These are phyloP conservation scores for Malthinus flaveolus DNA, from an alignment of 2,888 invertebrate species.

Conservation along the genomic window DNA sequence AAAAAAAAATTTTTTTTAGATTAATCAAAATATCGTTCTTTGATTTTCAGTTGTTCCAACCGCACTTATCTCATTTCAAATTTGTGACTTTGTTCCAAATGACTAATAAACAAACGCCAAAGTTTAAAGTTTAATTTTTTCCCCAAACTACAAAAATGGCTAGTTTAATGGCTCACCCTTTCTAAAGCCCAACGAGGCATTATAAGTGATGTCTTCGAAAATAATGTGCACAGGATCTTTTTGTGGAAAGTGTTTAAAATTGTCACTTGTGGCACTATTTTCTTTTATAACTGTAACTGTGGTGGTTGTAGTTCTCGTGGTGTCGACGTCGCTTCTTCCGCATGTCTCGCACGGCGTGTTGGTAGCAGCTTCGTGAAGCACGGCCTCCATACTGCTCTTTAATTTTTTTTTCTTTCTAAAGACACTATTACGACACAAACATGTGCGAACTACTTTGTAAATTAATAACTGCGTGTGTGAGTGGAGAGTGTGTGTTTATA, in stretches of 20 bases:
- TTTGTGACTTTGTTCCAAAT: too few species aligned
- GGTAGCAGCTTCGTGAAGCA: slow-evolving; percentile 39
- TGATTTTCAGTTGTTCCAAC: not conserved
- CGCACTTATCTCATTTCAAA: too few species aligned
- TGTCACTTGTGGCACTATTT: slow-evolving; percentile 15
- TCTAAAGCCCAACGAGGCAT: slow-evolving; percentile 71
- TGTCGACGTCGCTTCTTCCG: slow-evolving; percentile 13
- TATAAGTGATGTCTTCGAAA: slow-evolving; percentile 74
- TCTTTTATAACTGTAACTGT: slow-evolving; percentile 10
- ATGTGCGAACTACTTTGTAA: slow-evolving; percentile 11
- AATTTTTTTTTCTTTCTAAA: slow-evolving; percentile 11
- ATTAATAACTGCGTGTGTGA: slow-evolving; percentile 27
- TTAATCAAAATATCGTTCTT: not conserved
- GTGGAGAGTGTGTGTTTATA: not conserved
- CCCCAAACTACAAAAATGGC: too few species aligned
- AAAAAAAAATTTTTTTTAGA: slow-evolving; percentile 35
- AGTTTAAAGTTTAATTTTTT: too few species aligned
- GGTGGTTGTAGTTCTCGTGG: not conserved
- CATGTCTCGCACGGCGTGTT: slow-evolving; percentile 11
- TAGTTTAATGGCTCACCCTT: slow-evolving; percentile 62
- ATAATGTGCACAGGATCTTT: slow-evolving; percentile 63
- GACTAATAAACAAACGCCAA: too few species aligned
- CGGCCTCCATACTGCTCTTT: slow-evolving; percentile 37
- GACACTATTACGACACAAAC: slow-evolving; percentile 16
- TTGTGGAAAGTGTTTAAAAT: slow-evolving; percentile 41